Conservation (phyloP, 2,888 invertebrate species). For the Pyrrhosoma nymphula region DNA sequence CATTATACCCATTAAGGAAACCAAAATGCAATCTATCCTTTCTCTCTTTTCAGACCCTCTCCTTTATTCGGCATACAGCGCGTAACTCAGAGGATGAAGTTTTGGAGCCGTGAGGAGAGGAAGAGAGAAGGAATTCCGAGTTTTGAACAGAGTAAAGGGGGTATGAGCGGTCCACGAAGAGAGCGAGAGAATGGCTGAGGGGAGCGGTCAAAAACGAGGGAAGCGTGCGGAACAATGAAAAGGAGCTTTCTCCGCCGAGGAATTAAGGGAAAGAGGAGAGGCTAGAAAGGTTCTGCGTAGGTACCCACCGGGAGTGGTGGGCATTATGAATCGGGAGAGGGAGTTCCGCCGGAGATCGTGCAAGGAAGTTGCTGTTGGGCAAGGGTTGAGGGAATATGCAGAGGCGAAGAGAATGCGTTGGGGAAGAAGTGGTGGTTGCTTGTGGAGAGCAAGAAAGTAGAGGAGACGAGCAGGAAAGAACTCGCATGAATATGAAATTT, state of each 20-base stretch:
- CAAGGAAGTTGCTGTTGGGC: background rate
- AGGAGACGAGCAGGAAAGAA: background rate
- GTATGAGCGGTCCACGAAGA: background rate
- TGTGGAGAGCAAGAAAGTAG: background rate
- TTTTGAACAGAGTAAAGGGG: background rate
- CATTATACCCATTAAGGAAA: background rate
- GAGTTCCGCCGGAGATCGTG: background rate
- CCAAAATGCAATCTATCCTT: background rate
- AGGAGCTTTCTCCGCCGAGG: background rate
- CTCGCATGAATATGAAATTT: constrained; percentile 28
- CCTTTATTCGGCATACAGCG: background rate
- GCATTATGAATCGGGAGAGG: background rate
- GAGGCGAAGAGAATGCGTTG: background rate
- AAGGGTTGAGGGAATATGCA: too few relatives aligned
- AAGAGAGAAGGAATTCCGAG: background rate
- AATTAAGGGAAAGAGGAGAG: background rate
- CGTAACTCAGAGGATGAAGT: background rate
- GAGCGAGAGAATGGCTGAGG: background rate
- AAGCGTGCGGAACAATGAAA: background rate
- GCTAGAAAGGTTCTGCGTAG: background rate
- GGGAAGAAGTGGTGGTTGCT: background rate
- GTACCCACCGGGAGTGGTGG: background rate
- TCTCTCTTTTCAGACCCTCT: background rate
- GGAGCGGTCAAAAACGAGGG: background rate
- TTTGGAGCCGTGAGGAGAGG: background rate